Base-by-base conservation (phyloP, 2,797 vertebrate genomes). In the Sardinella longiceps region DNA sequence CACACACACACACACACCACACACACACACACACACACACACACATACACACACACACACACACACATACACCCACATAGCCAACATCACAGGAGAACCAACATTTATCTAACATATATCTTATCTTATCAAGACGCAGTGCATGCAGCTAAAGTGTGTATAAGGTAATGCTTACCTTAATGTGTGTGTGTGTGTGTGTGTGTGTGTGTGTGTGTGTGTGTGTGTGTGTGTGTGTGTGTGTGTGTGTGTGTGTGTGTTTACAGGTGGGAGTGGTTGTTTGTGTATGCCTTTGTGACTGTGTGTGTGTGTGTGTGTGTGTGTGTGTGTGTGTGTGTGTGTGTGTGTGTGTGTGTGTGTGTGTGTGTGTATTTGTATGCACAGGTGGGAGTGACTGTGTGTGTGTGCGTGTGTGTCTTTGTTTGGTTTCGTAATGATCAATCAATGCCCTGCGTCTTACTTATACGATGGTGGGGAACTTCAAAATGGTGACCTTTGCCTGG, bases 61-160 rank as follows among this genome's bases (percentile, higher is more conserved):
- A n/a, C n/a, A n/a, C n/a, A n/a, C n/a, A n/a, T n/a, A n/a, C n/a
- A n/a, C n/a, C n/a, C n/a, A 37, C 51, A 5, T 11, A 70, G 33
- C 14, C 37, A 2, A 70, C 3, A 37, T 25, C 12, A 70, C 2
- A 25, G 56, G 74, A 58, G 56, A 37, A 48, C 5, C 84, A 84
- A 20, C 80, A 80, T 53, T 30, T 74, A 86, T 86, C 83, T 81
- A n/a, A n/a, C n/a, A n/a, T n/a, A n/a, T n/a, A n/a, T n/a, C 63
- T 30, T 74, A 86, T 86, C 83, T 81, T 15, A 12, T 45, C 23
- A 56, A 84, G 51, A 53, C 23, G 15, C 51, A 20, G 15, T 12
- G 15, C 50, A 53, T 15, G 4, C n/a, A n/a, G 18, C 51, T 50
- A 51, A 43, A 46, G 63, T 70, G 56, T 80, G n/a, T 77, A 30